These are phyloP conservation scores for Crotalus viridis DNA, from an alignment of 2,113 vertebrate genomes.

Conservation along the genomic window DNA sequence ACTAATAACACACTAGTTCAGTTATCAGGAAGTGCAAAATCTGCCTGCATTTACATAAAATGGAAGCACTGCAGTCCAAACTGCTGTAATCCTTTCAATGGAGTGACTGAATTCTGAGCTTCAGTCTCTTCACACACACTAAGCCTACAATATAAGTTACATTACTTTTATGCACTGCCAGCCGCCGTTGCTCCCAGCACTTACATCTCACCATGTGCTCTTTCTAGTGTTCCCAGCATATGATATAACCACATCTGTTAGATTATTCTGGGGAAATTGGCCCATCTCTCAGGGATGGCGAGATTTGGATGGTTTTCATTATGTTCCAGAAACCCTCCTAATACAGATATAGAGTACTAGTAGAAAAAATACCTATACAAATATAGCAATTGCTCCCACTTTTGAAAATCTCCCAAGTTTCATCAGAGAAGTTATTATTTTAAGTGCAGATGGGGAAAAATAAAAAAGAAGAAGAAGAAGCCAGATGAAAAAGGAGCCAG, in stretches of 20 bases:
- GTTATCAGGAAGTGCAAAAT: neutral
- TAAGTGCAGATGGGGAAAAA: neutral
- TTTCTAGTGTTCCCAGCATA: neutral
- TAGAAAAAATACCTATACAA: neutral
- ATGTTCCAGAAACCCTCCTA: neutral
- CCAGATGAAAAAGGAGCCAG: neutral
- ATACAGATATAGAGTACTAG: neutral
- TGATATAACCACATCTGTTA: neutral
- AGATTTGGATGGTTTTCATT: neutral
- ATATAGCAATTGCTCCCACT: neutral
- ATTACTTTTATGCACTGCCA: neutral
- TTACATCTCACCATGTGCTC: neutral
- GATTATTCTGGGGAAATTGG: constrained; percentile 1
- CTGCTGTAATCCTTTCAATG: neutral
- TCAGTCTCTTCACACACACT: neutral
- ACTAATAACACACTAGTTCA: neutral
- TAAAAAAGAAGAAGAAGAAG: too few species aligned
- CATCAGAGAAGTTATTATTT: neutral
- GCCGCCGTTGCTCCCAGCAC: neutral
- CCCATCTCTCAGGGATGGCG: neutral
- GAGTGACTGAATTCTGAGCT: neutral
- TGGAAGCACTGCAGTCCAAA: neutral
- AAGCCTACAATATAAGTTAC: neutral
- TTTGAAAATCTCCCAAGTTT: neutral
- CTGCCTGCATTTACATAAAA: neutral